phyloP scores from a whole-genome alignment of 2,113 vertebrate genomes.

The Ariopsis seemanni region DNA sequence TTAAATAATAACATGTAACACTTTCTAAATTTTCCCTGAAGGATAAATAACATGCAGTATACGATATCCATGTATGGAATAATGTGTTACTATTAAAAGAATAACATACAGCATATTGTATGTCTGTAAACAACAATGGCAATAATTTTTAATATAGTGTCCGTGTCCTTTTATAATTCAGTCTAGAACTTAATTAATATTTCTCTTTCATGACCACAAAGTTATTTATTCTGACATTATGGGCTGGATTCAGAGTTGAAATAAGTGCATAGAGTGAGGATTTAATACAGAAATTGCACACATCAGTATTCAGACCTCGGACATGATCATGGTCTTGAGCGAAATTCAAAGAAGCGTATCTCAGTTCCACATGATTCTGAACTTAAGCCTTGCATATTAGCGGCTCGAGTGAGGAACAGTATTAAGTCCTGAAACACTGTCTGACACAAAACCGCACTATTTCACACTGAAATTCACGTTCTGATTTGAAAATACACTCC shows the following conservation, averaged over 20 bases:
- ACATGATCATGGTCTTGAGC: background rate
- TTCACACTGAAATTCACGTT: background rate
- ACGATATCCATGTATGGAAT: background rate
- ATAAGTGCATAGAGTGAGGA: background rate
- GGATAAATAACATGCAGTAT: background rate
- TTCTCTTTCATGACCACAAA: background rate
- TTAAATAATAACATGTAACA: background rate
- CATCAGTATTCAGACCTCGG: background rate
- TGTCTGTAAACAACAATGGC: background rate
- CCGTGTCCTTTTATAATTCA: background rate
- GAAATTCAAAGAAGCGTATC: background rate
- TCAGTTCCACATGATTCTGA: background rate
- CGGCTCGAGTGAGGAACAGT: background rate
- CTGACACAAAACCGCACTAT: background rate
- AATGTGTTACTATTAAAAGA: background rate
- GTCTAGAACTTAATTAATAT: background rate
- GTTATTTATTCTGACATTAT: background rate
- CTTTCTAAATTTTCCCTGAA: background rate
- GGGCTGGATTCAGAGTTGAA: conserved; percentile 1
- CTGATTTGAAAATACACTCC: background rate
- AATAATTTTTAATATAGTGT: background rate
- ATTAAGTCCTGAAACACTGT: background rate
- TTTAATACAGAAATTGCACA: background rate
- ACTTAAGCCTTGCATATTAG: background rate
- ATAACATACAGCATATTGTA: background rate